These are phyloP conservation scores for Nasonia longicornis DNA, from an alignment of 1,140 invertebrate species.

Conservation along the genomic window DNA sequence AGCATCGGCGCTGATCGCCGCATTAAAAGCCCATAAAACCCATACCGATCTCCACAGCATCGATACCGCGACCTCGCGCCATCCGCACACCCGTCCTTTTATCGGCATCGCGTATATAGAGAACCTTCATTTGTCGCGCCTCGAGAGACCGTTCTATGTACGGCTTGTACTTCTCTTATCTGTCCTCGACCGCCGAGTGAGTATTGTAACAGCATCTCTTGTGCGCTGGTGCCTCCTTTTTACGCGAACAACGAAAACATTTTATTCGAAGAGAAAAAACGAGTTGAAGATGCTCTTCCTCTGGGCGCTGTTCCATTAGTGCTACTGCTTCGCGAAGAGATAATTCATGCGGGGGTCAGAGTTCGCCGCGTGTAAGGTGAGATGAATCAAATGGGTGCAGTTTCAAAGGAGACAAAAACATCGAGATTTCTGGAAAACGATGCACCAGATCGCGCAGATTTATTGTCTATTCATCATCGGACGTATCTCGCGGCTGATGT, in stretches of 20 bases:
- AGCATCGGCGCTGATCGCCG: background rate
- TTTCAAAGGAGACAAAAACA: background rate
- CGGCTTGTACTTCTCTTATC: background rate
- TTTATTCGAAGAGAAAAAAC: background rate
- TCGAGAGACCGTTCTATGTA: background rate
- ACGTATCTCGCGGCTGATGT: background rate
- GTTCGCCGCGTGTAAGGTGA: background rate
- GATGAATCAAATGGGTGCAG: background rate
- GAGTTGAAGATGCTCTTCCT: too few relatives aligned
- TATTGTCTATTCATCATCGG: background rate
- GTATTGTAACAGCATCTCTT: too few relatives aligned
- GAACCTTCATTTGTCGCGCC: background rate
- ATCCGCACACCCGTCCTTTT: background rate
- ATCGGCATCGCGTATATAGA: background rate
- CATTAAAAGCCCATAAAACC: background rate
- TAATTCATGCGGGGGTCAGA: too few relatives aligned
- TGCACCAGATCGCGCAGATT: background rate
- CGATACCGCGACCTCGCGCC: background rate
- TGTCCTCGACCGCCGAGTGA: background rate
- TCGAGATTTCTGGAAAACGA: too few relatives aligned
- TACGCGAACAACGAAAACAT: slow-evolving; percentile 30
- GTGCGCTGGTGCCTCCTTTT: background rate
- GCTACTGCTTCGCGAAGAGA: background rate
- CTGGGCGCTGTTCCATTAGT: too few relatives aligned
- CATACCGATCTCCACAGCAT: background rate